Evolutionary conservation across 2,113 vertebrate genomes (phyloP), one percentile per base, ranked within the genome.

Genomic region (Phoenicopterus ruber): DNA sequence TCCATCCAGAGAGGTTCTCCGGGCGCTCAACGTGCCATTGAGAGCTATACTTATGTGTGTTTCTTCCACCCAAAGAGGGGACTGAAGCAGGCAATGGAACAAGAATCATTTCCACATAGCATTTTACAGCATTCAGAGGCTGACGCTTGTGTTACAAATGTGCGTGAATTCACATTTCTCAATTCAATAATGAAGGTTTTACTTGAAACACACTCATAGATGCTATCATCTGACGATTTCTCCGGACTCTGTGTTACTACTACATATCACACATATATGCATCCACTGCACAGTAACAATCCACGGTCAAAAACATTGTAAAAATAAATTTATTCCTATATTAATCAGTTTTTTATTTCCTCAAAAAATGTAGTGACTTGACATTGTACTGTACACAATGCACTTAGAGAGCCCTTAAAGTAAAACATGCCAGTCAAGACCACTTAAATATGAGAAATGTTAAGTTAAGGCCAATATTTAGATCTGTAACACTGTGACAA

Each of bases 401-500:
- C 15, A 63, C 31, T 49, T 67, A n/a, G n/a, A 31, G 9, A 72
- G 19, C 29, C 21, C 34, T 67, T 66, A 58, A 62, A 78, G 17
- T 38, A 66, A 54, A 38, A 55, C 21, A 28, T 19, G 32, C 8
- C 17, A 46, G 14, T 72, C 31, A 69, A 92, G 58, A 82, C 8
- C 19, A 67, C 11, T 93, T 85, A 71, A 67, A 80, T 66, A 63
- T 26, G 26, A 86, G 17, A 78, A 73, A 89, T 40, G 4, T 14
- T 76, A 71, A 46, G 63, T 76, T 79, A 95, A 90, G 24, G 17
- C 18, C 4, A 26, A 70, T 69, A 44, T 57, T 82, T 34, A 62
- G 13, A 49, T 65, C 40, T 47, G 6, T 17, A 65, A 66, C 0
- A 0, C 21, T 52, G 40, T 25, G 9, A 42, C 62, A 66, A 71